phyloP scores from a whole-genome alignment of 2,113 vertebrate genomes.

The Psittacara wagleri region DNA sequence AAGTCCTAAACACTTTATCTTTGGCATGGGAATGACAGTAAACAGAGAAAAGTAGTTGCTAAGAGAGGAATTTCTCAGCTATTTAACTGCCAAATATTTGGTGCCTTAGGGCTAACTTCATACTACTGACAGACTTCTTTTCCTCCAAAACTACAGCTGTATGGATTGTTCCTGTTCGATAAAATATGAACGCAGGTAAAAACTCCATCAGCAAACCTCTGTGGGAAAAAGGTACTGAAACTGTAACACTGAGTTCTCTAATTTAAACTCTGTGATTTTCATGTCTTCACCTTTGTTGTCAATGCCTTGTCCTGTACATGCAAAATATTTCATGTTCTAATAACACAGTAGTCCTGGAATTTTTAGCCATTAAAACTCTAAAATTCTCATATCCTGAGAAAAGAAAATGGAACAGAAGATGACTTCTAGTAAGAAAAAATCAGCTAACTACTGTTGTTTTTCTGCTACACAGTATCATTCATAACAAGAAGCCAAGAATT shows the following conservation, averaged over 20 bases:
- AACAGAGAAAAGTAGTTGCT: constrained; percentile 28
- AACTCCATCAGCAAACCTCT: background rate
- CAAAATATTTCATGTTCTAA: background rate
- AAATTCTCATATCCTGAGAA: background rate
- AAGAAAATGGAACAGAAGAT: background rate
- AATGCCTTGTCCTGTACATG: background rate
- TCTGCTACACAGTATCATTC: background rate
- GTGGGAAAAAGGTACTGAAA: background rate
- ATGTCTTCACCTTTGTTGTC: background rate
- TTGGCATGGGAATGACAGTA: background rate
- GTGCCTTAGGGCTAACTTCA: background rate
- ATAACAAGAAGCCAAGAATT: background rate
- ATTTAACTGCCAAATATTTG: constrained; percentile 25
- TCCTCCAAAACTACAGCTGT: background rate
- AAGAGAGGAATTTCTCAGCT: constrained; percentile 26
- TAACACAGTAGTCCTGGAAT: background rate
- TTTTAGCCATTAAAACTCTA: background rate
- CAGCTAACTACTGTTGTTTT: background rate
- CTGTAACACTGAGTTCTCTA: background rate
- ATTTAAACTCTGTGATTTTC: background rate
- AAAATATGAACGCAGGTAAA: constrained; percentile 31
- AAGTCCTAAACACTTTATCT: background rate
- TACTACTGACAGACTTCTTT: background rate
- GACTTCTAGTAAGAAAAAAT: background rate
- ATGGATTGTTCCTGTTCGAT: constrained; percentile 6